Conservation (phyloP, 2,113 vertebrate species). For the Naja naja region DNA sequence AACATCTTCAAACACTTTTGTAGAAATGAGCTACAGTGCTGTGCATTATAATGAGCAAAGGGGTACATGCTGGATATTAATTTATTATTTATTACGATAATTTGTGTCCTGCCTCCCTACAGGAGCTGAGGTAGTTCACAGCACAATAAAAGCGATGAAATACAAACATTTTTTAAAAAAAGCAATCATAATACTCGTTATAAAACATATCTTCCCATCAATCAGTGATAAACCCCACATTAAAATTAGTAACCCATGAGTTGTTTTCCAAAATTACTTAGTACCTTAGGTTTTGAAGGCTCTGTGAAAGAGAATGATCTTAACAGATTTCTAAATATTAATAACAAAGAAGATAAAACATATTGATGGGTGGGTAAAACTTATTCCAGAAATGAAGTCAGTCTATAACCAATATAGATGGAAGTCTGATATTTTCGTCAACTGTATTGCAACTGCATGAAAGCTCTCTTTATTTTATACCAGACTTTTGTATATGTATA, state of each 20-base stretch:
- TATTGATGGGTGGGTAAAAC: neutral
- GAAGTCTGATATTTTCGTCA: neutral
- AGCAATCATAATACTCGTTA: neutral
- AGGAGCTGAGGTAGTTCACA: neutral
- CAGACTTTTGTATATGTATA: neutral
- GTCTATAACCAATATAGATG: neutral
- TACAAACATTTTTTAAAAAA: neutral
- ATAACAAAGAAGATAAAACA: neutral
- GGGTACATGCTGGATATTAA: neutral
- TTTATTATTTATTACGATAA: neutral
- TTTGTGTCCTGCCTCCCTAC: neutral
- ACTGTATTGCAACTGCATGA: neutral
- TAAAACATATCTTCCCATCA: neutral
- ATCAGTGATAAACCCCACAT: neutral
- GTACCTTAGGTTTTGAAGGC: neutral
- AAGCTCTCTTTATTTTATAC: neutral
- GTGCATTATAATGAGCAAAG: neutral
- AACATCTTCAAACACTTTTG: neutral
- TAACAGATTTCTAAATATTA: neutral
- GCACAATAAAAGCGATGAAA: neutral
- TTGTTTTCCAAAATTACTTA: neutral
- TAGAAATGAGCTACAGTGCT: neutral
- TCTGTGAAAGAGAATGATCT: neutral
- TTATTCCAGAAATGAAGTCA: neutral
- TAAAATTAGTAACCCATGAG: neutral